These are phyloP conservation scores for Ephydatia muelleri DNA, from an alignment of 37 sponge, comb jelly and placozoan species.

Conservation along the genomic window DNA sequence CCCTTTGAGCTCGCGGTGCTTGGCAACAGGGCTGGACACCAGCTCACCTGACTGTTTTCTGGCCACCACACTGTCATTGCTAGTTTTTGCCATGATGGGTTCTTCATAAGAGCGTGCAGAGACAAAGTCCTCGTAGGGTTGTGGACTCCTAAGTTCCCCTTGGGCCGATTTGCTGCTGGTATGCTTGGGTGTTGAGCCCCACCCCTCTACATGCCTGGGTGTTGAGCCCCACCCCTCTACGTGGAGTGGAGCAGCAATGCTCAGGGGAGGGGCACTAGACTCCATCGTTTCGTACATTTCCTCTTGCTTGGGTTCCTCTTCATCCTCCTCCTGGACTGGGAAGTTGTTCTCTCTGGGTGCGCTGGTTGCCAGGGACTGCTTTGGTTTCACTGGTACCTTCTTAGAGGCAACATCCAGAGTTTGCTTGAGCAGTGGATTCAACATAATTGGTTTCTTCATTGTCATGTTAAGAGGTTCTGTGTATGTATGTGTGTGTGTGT, in stretches of 20 bases:
- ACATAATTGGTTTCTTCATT: neutral
- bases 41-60: too few species aligned
- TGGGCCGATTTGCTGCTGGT: neutral
- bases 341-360: neutral
- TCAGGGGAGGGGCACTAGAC: neutral
- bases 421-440: neutral
- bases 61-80: too few species aligned
- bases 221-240: neutral
- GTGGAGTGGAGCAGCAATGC: neutral
- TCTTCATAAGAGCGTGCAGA: neutral
- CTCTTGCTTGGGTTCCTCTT: neutral
- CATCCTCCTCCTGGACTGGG: neutral
- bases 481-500: neutral
- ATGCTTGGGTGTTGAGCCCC: neutral
- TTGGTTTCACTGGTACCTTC: neutral
- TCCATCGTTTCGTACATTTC: neutral
- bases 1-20: too few species aligned
- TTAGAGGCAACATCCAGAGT: neutral
- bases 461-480: neutral
- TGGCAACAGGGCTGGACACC: too few species aligned
- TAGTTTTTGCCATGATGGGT: neutral
- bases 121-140: neutral
- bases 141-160: neutral
- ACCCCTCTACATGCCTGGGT: neutral
- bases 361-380: too few species aligned